Evolutionary conservation across 2,888 invertebrate genomes (phyloP), one percentile per base, ranked within the genome.

Genomic region (Pemphredon lugubris): DNA sequence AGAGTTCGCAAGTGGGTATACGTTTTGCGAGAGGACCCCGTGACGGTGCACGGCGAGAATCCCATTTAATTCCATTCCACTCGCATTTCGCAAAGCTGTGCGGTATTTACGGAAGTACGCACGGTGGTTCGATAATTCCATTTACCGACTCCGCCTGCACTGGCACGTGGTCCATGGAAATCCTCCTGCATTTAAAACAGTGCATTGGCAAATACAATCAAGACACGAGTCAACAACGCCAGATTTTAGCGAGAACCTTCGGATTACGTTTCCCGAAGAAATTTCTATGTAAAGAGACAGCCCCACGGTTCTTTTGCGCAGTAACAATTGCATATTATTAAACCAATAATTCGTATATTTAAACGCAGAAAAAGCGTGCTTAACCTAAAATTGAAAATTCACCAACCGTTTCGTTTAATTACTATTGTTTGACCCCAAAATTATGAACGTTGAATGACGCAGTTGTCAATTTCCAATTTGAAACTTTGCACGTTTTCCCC

Each of bases 131-230:
- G 75, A 78, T 77, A 78, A 78, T 77, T 71, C 57, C 68, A 66
- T 75, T 75, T 75, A 26, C 72, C 53, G 51, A 45, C 39, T 69
- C 71, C 30, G 72, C 34, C 58, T 66, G 66, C 60, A 37, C 37
- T 44, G 37, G 58, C 64, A 69, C 51, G 58, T 64, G 63, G 68
- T 63, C 64, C 39, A 54, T 44, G 63, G 60, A 64, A 72, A 72
- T 72, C 54, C 64, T 72, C 30, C 48, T 61, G 75, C 75, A 77
- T 77, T 78, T 77, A 75, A 77, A 78, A 71, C 66, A 75, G 60
- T 45, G 55, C 47, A 23, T 47, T 39, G 48, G 66, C 37, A 54
- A 63, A 66, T 60, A 55, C 57, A 78, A 78, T 69, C 73, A 70
- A 42, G 55, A 30, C 53, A 44, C 57, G 51, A 73, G 54, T 76